A percentile compares a stretch with the other conserved stretches of the same genome.
These are phyloP conservation scores for Hypomecis atomaria DNA, from an alignment of 2,888 invertebrate genomes.

Conservation along the genomic window DNA sequence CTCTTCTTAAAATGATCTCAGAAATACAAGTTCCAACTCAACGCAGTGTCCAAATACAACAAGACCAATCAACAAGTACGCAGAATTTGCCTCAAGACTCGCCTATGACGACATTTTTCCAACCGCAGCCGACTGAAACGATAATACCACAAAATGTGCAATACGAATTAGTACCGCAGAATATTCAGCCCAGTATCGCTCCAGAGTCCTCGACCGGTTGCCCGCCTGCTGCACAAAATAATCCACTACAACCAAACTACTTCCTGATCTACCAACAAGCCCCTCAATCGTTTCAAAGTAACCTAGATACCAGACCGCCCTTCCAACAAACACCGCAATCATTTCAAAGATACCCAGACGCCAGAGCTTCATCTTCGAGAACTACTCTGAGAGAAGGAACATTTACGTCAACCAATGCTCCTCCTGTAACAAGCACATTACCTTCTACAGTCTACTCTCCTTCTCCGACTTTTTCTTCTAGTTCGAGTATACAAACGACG, in stretches of 20 bases:
- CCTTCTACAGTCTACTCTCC: conserved; percentile 25
- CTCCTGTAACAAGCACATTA: conserved; percentile 29
- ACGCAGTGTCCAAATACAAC: conserved; percentile 24
- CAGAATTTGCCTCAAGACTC: conserved; percentile 6
- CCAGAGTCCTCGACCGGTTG: conserved; percentile 11
- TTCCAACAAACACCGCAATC: conserved; percentile 33
- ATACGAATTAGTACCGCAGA: conserved; percentile 12
- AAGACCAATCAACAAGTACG: conserved; percentile 11
- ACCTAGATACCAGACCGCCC: conserved; percentile 27
- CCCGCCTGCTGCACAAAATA: conserved; percentile 30
- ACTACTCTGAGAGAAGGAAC: conserved; percentile 21
- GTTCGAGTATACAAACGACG: conserved; percentile 5
- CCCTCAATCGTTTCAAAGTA: conserved; percentile 45
- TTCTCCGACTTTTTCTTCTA: conserved; percentile 7
- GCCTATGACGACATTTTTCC: conserved; percentile 10
- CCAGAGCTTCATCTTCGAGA: conserved; percentile 31
- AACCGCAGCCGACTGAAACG: conserved; percentile 10
- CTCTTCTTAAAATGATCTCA: conserved; percentile 17
- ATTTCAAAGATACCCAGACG: conserved; percentile 40
- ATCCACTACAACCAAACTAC: conserved; percentile 43
- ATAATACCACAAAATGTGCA: conserved; percentile 5
- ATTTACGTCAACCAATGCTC: conserved; percentile 14
- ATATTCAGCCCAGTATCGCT: conserved; percentile 1
- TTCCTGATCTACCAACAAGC: conserved; percentile 60
- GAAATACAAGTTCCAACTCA: conserved; percentile 25